A percentile compares a stretch with the other conserved stretches of the same genome.
Conservation (phyloP, 2,113 vertebrate genomes). For the Cyanoramphus novaezelandiae region DNA sequence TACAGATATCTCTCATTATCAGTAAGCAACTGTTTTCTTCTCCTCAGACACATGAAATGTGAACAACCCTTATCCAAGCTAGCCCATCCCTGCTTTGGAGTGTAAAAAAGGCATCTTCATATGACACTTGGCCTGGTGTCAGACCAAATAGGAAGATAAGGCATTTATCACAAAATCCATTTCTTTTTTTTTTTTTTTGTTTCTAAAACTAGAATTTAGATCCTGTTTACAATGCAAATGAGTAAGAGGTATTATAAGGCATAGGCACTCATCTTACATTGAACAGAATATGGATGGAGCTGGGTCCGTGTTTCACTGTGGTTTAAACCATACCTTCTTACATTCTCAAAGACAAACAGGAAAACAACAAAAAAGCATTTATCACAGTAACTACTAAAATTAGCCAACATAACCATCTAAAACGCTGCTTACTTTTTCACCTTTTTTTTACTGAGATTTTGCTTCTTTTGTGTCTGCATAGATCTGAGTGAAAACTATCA, state of each 20-base stretch:
- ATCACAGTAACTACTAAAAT: neutral
- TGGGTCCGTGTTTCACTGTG: fast-evolving
- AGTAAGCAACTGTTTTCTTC: neutral
- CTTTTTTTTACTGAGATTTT: neutral
- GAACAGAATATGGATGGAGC: neutral
- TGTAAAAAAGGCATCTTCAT: neutral
- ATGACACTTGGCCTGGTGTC: neutral
- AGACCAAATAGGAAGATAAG: neutral
- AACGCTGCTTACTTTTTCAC: neutral
- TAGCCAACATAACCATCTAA: neutral
- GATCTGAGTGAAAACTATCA: neutral
- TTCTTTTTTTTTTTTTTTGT: neutral
- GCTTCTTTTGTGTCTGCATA: neutral
- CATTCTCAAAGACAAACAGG: neutral
- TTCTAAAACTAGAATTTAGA: neutral
- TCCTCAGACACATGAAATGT: neutral
- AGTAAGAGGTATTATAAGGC: neutral
- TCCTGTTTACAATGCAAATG: neutral
- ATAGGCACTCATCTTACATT: neutral
- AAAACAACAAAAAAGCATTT: neutral
- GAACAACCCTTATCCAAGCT: neutral
- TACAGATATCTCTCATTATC: neutral
- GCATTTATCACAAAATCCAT: neutral
- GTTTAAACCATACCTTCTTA: neutral
- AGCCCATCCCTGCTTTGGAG: neutral